Conservation (phyloP, 2,797 vertebrate species). For the Sphenodon punctatus region DNA sequence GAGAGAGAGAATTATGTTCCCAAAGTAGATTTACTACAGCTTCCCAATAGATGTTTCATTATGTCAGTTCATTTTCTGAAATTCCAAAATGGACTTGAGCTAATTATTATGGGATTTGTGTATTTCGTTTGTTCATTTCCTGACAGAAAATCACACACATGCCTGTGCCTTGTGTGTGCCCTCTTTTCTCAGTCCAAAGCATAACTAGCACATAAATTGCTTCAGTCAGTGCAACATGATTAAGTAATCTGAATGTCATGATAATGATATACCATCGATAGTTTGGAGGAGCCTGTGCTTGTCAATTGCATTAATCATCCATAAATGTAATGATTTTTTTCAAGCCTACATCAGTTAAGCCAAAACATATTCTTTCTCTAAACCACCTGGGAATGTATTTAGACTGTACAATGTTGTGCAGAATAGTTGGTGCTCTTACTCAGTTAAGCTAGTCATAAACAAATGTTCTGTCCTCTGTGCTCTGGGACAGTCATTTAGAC, state of each 20-base stretch:
- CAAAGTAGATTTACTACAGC: background rate
- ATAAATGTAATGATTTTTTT: background rate
- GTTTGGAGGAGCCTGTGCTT: background rate
- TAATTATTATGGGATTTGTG: background rate
- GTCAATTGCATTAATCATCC: constrained; percentile 1
- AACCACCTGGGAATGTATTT: background rate
- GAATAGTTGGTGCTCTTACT: constrained; percentile 33
- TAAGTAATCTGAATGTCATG: background rate
- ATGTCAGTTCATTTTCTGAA: background rate
- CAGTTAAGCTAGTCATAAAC: constrained; percentile 50
- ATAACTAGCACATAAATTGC: constrained; percentile 10
- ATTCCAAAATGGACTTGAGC: background rate
- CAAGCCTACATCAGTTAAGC: background rate
- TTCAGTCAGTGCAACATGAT: no score
- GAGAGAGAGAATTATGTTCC: background rate
- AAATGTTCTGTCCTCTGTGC: constrained; percentile 58
- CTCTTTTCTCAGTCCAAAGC: constrained; percentile 4
- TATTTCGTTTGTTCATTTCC: background rate
- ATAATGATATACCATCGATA: background rate
- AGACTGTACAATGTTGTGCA: constrained; percentile 30
- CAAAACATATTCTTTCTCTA: constrained; percentile 31
- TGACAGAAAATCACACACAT: background rate
- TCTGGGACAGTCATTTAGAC: constrained; percentile 53
- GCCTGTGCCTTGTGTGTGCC: background rate
- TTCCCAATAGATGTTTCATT: background rate